Evolutionary conservation across 2,888 invertebrate genomes (phyloP).

Genomic region (Abrostola triplasia): DNA sequence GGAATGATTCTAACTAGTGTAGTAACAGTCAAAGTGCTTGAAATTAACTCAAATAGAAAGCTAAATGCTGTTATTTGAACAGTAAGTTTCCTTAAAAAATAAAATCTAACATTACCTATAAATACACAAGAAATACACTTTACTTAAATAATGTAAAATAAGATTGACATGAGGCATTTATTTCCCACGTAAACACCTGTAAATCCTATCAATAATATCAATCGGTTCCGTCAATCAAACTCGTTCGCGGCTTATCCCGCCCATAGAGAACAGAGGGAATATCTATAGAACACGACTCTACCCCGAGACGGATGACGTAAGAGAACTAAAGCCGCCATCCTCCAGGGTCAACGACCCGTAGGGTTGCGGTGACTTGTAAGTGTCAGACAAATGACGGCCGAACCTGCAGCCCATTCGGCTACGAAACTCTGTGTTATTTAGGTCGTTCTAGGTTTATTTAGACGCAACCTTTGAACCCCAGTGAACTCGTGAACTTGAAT

Average conservation of each 20-base stretch:
- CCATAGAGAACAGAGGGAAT: slow-evolving; percentile 21
- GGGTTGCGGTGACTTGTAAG: slow-evolving; percentile 61
- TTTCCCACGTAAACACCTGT: slow-evolving; percentile 39
- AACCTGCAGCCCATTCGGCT: slow-evolving; percentile 28
- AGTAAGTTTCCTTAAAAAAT: too few species aligned
- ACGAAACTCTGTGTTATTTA: slow-evolving; percentile 36
- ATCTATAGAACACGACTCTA: slow-evolving; percentile 29
- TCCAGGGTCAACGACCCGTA: slow-evolving; percentile 52
- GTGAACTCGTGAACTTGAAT: slow-evolving; percentile 44
- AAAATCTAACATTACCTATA: too few species aligned
- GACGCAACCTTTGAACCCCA: slow-evolving; percentile 18
- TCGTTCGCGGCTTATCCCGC: slow-evolving; percentile 41
- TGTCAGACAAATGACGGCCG: slow-evolving; percentile 55
- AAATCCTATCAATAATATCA: slow-evolving; percentile 48
- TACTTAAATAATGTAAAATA: slow-evolving; percentile 14
- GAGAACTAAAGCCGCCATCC: slow-evolving; percentile 52
- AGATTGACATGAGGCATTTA: slow-evolving; percentile 41
- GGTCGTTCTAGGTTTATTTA: slow-evolving; percentile 31
- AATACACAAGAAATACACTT: neutral
- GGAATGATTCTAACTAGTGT: slow-evolving; percentile 23
- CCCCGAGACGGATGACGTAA: slow-evolving; percentile 48
- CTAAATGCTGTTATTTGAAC: too few species aligned
- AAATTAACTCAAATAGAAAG: neutral
- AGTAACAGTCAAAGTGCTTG: neutral
- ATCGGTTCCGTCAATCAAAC: slow-evolving; percentile 46